Evolutionary conservation across 2,888 invertebrate genomes (phyloP), one percentile per base, ranked within the genome.

Genomic region (Dolichopus griseipennis): DNA sequence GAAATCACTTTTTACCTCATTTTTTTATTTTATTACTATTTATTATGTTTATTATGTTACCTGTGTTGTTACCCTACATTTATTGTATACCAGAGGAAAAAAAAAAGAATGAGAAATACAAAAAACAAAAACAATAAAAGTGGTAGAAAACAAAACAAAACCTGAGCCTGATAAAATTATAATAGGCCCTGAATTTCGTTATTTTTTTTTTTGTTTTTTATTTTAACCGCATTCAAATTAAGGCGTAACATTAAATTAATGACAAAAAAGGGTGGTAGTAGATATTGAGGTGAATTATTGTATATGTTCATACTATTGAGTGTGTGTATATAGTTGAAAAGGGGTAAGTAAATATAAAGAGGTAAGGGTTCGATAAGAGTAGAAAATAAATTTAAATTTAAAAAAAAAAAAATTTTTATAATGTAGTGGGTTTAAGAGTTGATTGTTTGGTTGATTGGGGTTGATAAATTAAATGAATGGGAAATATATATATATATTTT

Each of bases 11-110:
- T 63, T 65, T 67, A 67, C 65, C 10, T 66, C 65, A 21, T 33
- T 64, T 27, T 33, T n/a, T 22, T 62, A 9, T 22, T 22, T 20
- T 22, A 18, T 33, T 64, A 12, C 21, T 27, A 21, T 22, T 33
- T 18, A 21, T 33, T 33, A 18, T 33, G n/a, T 33, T 64, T 66
- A 65, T 66, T 69, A 65, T 69, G 69, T 69, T 68, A 70, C 68
- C 69, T 71, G 62, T 62, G 71, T 70, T 62, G 71, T 70, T 71
- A 71, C 70, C 70, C 70, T 52, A 52, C n/a, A 12, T 52, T 37
- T 12, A 6, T 18, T 18, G 18, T 52, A 52, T n/a, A n/a, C n/a
- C n/a, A 52, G n/a, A 52, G 52, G 43, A 12, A 43, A 15, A 43
- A 43, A 9, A 43, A 52, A 52, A 52, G 12, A 52, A 52, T 12